phyloP scores from a whole-genome alignment of 1,140 invertebrate species.

The Tetramorium alpestre region DNA sequence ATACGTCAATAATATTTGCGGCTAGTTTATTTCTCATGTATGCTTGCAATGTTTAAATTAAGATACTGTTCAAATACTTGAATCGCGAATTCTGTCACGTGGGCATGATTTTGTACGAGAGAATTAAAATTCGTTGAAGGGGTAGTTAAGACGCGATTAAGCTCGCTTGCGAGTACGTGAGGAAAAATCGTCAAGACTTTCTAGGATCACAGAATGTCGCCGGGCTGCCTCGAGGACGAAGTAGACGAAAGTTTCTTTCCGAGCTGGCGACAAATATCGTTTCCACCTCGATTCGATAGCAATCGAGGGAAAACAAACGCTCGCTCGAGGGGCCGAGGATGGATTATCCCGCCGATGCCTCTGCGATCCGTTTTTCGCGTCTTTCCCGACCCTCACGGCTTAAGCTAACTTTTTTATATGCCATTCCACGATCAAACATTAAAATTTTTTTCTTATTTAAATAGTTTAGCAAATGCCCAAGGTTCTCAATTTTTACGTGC shows the following conservation, averaged over 20 bases:
- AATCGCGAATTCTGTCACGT: background rate
- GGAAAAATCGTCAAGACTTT: slow-evolving; percentile 1
- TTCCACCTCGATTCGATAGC: slow-evolving; percentile 72
- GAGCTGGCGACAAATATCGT: slow-evolving; percentile 70
- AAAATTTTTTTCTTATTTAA: background rate
- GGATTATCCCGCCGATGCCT: slow-evolving; percentile 51
- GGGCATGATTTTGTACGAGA: background rate
- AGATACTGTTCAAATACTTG: background rate
- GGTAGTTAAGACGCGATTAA: slow-evolving; percentile 31
- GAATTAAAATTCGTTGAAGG: background rate
- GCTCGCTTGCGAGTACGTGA: background rate
- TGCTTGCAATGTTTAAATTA: background rate
- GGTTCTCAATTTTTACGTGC: background rate
- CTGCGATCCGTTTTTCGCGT: slow-evolving; percentile 18
- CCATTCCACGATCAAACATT: slow-evolving; percentile 1
- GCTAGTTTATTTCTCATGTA: background rate
- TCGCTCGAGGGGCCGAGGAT: slow-evolving; percentile 39
- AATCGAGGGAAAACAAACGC: slow-evolving; percentile 75
- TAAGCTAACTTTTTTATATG: slow-evolving; percentile 4
- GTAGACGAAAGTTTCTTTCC: slow-evolving; percentile 54
- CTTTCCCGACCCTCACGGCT: background rate
- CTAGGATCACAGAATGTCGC: background rate
- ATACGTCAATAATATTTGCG: background rate
- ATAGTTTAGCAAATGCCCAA: background rate
- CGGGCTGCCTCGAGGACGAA: background rate